Percentiles rank a stretch among this genome's conserved stretches.
Evolutionary conservation across 2,797 vertebrate species (phyloP).

Genomic region (Bryconaethiops microstoma): DNA sequence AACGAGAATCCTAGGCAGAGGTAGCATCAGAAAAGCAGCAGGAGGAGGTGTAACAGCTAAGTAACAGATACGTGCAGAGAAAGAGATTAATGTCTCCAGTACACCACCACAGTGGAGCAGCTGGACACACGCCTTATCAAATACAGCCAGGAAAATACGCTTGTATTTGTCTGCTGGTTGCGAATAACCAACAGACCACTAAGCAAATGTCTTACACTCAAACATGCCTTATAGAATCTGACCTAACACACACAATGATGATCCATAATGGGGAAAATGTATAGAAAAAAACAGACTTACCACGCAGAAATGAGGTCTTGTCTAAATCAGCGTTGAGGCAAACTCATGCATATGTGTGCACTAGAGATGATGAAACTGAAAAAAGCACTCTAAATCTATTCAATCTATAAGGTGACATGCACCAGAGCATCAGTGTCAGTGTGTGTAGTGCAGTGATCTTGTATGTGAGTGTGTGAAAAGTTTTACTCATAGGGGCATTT

Average conservation of each 20-base stretch:
- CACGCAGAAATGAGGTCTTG: neutral
- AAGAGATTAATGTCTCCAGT: constrained; percentile 18
- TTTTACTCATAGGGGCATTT: constrained; percentile 63
- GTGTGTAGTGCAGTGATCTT: constrained; percentile 17
- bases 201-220: neutral
- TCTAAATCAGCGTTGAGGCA: neutral
- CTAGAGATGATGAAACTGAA: neutral
- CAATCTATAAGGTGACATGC: neutral
- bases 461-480: constrained; percentile 57
- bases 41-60: neutral
- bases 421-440: constrained; percentile 1
- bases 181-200: neutral
- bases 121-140: constrained; percentile 16
- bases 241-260: neutral
- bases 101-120: constrained; percentile 8
- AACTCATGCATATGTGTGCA: neutral
- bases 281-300: constrained; percentile 25
- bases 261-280: neutral
- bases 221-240: neutral
- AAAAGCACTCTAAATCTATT: neutral
- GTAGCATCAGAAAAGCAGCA: neutral
- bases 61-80: neutral
- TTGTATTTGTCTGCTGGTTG: too few relatives aligned
- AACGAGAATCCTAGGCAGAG: neutral
- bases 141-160: neutral